Base-by-base conservation (phyloP, 2,888 invertebrate species). In the Microdon myrmicae region DNA sequence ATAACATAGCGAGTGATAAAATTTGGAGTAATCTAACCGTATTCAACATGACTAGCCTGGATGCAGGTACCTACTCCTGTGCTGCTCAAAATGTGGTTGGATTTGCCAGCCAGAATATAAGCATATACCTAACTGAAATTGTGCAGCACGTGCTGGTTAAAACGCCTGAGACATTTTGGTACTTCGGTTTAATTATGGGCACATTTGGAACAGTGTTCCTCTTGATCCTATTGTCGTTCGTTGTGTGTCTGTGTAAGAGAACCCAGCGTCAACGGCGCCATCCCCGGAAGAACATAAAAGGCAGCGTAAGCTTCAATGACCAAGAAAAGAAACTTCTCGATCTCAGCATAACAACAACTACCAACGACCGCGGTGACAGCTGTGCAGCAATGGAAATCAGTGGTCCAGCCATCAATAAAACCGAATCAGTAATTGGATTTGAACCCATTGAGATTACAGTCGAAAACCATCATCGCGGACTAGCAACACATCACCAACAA, bases 281-380 rank as follows among this genome's bases (percentile, higher is more conserved):
- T 35, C 83, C 84, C 45, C 84, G 85, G 71, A 86, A 89, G 67
- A 88, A 88, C 39, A 84, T 90, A 49, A 90, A 90, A 72, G 86
- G 88, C 32, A 90, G 90, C 77, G 85, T 90, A 1, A 92, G 91
- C 75, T 91, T 91, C 74, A 91, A 90, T 35, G 93, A 93, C 73
- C 93, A 93, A 81, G 92, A 93, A 74, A 92, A 93, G 78, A 91
- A 92, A 73, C 82, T 93, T 51, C 81, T 93, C 64, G 92, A 92
- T 70, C 86, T 91, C 10, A 92, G 92, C 68, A 87, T 88, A 23
- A 87, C 88, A 8, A 88, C 88, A 4, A 88, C 88, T 3, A 87
- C 87, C 1, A 85, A 85, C 17, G 85, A 85, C 67, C 80, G 85
- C 4, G 84, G 79, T 43, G 83, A 82, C 47, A 87, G 87, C 72